phyloP scores from a whole-genome alignment of 2,113 vertebrate species.

The Podilymbus podiceps region DNA sequence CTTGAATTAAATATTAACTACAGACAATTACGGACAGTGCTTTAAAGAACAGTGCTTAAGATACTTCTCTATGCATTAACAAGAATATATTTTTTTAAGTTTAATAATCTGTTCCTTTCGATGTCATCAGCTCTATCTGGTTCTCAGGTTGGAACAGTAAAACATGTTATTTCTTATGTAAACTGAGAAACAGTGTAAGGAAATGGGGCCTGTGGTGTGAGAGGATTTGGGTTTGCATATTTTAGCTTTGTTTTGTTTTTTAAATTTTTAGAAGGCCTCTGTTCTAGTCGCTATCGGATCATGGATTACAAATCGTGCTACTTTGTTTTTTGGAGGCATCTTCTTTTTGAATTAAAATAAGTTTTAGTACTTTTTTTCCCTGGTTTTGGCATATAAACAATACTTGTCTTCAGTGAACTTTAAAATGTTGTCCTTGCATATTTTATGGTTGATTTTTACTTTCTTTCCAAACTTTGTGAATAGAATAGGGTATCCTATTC shows the following conservation, averaged over 20 bases:
- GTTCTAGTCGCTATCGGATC: neutral
- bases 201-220: neutral
- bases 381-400: neutral
- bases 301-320: neutral
- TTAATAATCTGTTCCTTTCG: neutral
- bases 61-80: neutral
- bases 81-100: neutral
- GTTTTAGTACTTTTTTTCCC: neutral
- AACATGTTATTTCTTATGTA: neutral
- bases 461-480: neutral
- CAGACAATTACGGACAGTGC: neutral
- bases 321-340: neutral
- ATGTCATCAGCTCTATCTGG: neutral
- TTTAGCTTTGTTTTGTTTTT: neutral
- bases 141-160: neutral
- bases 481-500: neutral
- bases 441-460: neutral
- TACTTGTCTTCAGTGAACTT: neutral
- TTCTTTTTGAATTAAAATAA: neutral
- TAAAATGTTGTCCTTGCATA: neutral
- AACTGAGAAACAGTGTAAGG: neutral
- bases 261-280: neutral
- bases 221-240: neutral
- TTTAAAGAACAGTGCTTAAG: neutral
- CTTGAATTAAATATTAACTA: conserved; percentile 47